Conservation (phyloP, 1,140 invertebrate genomes). For the Anastrepha obliqua region DNA sequence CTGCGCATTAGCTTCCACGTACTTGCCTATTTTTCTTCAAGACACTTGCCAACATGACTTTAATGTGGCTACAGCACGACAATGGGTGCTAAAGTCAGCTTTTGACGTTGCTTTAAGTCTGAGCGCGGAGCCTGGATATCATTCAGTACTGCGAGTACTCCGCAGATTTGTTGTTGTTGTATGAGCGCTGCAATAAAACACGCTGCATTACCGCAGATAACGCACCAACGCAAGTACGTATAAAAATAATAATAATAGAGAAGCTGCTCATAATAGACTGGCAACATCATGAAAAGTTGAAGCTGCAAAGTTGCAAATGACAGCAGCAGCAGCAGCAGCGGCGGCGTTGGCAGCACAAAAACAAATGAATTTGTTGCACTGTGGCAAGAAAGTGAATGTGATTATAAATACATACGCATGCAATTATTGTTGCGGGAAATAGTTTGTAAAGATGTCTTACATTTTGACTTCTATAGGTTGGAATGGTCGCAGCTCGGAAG, state of each 20-base stretch:
- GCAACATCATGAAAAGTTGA: conserved; percentile 24
- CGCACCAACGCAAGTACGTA: not conserved
- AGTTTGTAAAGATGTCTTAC: too few relatives aligned
- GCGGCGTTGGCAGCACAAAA: not conserved
- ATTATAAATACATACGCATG: too few relatives aligned
- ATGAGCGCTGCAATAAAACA: not conserved
- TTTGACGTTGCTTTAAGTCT: conserved; percentile 11
- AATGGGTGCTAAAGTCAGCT: conserved; percentile 15
- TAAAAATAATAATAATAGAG: not conserved
- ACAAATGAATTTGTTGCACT: not conserved
- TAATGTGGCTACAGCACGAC: not conserved
- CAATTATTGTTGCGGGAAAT: too few relatives aligned
- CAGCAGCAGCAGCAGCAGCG: conserved; percentile 1
- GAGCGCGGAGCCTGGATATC: not conserved
- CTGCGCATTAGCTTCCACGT: not conserved
- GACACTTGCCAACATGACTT: conserved; percentile 17
- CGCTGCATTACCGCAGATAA: conserved; percentile 44
- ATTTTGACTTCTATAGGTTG: too few relatives aligned
- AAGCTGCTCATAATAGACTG: conserved; percentile 32
- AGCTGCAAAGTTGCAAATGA: conserved; percentile 49
- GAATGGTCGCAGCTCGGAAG: too few relatives aligned
- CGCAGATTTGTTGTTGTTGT: not conserved
- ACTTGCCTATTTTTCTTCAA: not conserved
- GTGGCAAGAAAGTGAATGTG: not conserved
- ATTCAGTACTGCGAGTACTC: not conserved